Conservation (phyloP, 1,140 invertebrate genomes). For the Diploscapter pachys region DNA sequence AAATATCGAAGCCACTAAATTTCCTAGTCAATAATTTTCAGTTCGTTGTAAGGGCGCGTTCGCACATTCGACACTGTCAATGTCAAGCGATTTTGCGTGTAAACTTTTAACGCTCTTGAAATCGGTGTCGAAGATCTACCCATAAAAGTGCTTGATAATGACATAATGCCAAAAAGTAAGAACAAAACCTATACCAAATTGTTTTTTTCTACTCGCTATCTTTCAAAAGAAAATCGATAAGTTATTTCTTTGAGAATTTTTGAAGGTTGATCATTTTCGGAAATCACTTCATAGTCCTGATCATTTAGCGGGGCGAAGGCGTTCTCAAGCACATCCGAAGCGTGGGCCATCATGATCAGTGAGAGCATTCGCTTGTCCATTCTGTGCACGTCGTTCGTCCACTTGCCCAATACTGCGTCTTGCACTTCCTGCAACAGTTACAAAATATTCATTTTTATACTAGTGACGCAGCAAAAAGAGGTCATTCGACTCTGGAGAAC, state of each 20-base stretch:
- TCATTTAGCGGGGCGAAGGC: constrained; percentile 89
- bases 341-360: constrained; percentile 89
- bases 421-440: constrained; percentile 68
- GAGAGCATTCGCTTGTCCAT: constrained; percentile 91
- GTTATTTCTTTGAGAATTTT: background rate
- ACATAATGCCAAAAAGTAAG: no score
- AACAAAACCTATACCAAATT: background rate
- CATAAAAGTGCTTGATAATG: no score
- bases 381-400: constrained; percentile 93
- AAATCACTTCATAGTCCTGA: constrained; percentile 44
- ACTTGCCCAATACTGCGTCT: constrained; percentile 88
- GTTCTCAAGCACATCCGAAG: constrained; percentile 97
- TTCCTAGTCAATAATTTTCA: no score
- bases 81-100: no score
- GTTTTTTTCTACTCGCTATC: background rate
- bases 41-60: no score
- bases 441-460: background rate
- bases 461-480: constrained; percentile 10
- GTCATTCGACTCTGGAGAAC: constrained; percentile 2
- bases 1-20: no score
- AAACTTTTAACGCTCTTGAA: no score
- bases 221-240: background rate
- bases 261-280: background rate
- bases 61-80: no score
- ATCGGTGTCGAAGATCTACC: no score